A percentile compares a stretch with the other conserved stretches of the same genome.
Conservation (phyloP, 2,888 invertebrate genomes). For the Nephrotoma appendiculata region DNA sequence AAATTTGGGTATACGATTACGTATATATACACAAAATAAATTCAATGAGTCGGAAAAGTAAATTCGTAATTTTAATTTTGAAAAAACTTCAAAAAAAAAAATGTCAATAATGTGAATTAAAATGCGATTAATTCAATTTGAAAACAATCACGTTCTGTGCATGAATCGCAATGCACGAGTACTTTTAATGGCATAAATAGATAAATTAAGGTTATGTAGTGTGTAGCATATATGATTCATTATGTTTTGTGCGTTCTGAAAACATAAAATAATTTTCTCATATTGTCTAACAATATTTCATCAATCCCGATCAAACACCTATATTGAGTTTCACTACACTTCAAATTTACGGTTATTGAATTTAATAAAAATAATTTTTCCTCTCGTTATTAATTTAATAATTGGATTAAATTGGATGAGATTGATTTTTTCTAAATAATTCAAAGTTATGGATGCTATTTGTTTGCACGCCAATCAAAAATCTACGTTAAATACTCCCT, state of each 20-base stretch:
- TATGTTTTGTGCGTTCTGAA: too few species aligned
- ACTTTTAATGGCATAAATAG: not conserved
- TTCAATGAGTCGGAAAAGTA: not conserved
- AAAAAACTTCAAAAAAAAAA: not conserved
- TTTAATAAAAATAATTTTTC: not conserved
- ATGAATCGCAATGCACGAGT: not conserved
- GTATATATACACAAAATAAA: not conserved
- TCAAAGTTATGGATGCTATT: not conserved
- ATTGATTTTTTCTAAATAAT: not conserved
- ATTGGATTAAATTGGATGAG: not conserved
- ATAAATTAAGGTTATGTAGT: not conserved
- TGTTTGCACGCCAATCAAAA: not conserved
- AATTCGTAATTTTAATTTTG: not conserved
- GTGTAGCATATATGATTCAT: not conserved
- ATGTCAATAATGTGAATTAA: not conserved
- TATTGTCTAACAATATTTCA: too few species aligned
- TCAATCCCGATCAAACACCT: too few species aligned
- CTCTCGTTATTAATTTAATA: not conserved
- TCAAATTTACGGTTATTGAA: not conserved
- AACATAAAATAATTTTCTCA: too few species aligned
- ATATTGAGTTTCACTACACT: too few species aligned
- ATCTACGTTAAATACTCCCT: not conserved
- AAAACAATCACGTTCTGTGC: not conserved
- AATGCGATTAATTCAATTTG: not conserved
- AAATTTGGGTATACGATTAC: not conserved